A percentile compares a stretch with the other conserved stretches of the same genome.
Evolutionary conservation across 2,888 invertebrate genomes (phyloP).

Genomic region (Pandemis heparana): DNA sequence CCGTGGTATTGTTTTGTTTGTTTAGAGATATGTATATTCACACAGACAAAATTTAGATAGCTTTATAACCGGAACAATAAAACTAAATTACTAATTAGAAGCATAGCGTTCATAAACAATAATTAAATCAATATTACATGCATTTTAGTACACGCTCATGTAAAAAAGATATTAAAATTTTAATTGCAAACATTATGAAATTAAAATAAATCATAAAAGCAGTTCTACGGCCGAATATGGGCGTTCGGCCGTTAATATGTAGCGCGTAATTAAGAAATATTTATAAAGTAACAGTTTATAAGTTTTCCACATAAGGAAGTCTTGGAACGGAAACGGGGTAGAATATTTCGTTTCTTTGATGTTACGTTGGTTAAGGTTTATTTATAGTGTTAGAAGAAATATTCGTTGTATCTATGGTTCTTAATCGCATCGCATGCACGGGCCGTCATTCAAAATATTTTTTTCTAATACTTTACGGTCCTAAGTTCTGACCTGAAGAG

Average conservation of each 20-base stretch:
- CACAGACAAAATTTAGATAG: no score
- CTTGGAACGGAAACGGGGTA: conserved; percentile 29
- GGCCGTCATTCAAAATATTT: not conserved
- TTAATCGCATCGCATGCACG: not conserved
- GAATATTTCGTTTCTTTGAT: conserved; percentile 32
- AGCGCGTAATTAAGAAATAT: conserved; percentile 32
- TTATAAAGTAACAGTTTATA: conserved; percentile 18
- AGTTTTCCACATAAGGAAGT: conserved; percentile 40
- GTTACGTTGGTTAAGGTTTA: conserved; percentile 17
- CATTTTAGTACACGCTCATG: conserved; percentile 29
- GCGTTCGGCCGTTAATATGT: conserved; percentile 27
- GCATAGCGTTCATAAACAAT: not conserved
- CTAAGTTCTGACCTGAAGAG: no score
- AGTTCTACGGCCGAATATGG: conserved; percentile 32
- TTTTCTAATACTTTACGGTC: not conserved
- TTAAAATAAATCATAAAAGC: conserved; percentile 34
- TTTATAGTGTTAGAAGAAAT: conserved; percentile 14
- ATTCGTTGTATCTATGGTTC: not conserved
- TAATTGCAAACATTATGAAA: conserved; percentile 36
- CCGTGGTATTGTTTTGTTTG: no score
- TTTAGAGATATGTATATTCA: no score
- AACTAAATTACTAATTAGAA: conserved; percentile 12
- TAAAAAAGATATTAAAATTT: conserved; percentile 32
- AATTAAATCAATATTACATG: conserved; percentile 29
- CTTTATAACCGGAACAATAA: conserved; percentile 11